Percentiles rank a stretch among this genome's conserved stretches.
Conservation (phyloP, 2,888 invertebrate genomes). For the Lasioglossum vierecki region DNA sequence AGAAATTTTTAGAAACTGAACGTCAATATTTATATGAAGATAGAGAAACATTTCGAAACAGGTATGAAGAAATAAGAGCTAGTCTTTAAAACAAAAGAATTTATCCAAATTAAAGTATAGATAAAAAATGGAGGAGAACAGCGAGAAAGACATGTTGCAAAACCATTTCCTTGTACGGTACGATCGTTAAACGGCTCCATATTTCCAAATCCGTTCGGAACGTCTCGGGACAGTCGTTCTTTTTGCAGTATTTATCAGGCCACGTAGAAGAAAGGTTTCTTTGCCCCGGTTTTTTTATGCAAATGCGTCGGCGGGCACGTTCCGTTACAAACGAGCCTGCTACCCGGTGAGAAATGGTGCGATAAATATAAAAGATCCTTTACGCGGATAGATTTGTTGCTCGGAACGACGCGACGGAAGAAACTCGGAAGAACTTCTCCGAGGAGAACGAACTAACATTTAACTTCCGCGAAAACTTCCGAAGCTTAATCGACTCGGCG, state of each 20-base stretch:
- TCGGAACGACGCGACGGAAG: slow-evolving; percentile 4
- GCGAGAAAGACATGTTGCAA: not conserved
- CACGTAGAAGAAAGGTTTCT: slow-evolving; percentile 3
- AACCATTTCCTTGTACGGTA: not conserved
- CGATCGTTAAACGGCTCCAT: not conserved
- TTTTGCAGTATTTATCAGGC: slow-evolving; percentile 4
- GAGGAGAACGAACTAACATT: not conserved
- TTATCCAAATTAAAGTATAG: not conserved
- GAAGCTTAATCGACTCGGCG: slow-evolving; percentile 20
- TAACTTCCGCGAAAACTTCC: slow-evolving; percentile 30
- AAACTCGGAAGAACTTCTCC: slow-evolving; percentile 12
- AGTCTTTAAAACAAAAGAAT: not conserved
- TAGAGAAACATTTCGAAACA: no score
- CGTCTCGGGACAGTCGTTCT: not conserved
- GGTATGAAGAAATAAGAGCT: not conserved
- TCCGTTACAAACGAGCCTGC: not conserved
- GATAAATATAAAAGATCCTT: slow-evolving; percentile 28
- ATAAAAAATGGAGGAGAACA: not conserved
- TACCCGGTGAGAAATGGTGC: not conserved
- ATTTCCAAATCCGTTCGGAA: not conserved
- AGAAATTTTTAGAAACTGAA: not conserved
- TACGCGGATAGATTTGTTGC: slow-evolving; percentile 29
- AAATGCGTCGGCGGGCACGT: slow-evolving; percentile 1
- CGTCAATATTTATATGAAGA: not conserved
- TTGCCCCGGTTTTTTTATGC: slow-evolving; percentile 3